These are phyloP conservation scores for Gryon sp. DNA, from an alignment of 1,140 invertebrate species.

Conservation along the genomic window DNA sequence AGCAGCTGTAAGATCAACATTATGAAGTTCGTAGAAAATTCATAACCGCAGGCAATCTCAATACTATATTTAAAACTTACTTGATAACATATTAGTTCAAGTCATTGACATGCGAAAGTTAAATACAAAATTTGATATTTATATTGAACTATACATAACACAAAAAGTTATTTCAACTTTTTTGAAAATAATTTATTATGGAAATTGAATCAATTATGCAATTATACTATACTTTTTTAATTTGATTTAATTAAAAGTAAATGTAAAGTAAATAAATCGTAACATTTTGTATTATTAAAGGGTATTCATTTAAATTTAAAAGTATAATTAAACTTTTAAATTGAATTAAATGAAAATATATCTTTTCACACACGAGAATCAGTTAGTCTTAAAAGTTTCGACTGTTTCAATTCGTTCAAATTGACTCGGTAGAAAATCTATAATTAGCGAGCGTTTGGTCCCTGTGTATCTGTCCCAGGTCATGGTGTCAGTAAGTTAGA, in stretches of 20 bases:
- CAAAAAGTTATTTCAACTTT: background rate
- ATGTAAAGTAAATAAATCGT: background rate
- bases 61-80: constrained; percentile 17
- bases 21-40: constrained; percentile 17
- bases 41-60: background rate
- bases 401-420: constrained; percentile 1
- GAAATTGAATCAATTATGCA: no score
- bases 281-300: no score
- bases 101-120: constrained; percentile 8
- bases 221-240: no score
- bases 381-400: no score
- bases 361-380: no score
- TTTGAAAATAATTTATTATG: no score
- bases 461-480: constrained; percentile 19
- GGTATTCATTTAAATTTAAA: background rate
- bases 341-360: background rate
- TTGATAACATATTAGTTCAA: background rate
- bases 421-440: constrained; percentile 1
- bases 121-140: background rate
- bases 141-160: background rate
- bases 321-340: no score
- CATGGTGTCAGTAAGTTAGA: constrained; percentile 27
- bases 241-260: background rate
- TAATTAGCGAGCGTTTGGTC: constrained; percentile 23
- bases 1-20: constrained; percentile 31